Evolutionary conservation across 1,140 invertebrate genomes (phyloP).

Genomic region (Drosophila repleta): DNA sequence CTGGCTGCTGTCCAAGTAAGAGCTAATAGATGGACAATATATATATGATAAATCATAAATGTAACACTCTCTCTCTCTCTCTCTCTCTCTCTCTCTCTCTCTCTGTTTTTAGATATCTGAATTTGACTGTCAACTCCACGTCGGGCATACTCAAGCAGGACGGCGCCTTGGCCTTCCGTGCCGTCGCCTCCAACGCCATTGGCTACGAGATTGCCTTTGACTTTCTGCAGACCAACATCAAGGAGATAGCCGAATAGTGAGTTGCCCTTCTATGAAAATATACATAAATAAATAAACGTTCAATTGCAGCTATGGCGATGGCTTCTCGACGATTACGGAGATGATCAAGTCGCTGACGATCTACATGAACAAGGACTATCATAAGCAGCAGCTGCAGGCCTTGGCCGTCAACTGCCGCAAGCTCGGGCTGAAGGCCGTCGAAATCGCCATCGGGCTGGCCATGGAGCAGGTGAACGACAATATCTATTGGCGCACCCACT

Average conservation of each 20-base stretch:
- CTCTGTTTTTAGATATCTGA: slow-evolving; percentile 85
- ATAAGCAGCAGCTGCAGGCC: slow-evolving; percentile 72
- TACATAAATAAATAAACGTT: too few relatives aligned
- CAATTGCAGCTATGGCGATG: slow-evolving; percentile 84
- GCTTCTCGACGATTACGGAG: slow-evolving; percentile 84
- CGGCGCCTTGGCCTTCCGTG: slow-evolving; percentile 84
- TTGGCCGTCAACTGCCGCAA: slow-evolving; percentile 66
- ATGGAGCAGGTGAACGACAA: slow-evolving; percentile 81
- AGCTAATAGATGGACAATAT: not conserved
- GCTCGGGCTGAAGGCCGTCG: slow-evolving; percentile 71
- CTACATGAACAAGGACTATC: slow-evolving; percentile 85
- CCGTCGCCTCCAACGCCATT: slow-evolving; percentile 80
- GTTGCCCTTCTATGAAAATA: slow-evolving; percentile 37
- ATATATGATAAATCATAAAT: not conserved
- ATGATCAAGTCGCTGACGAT: slow-evolving; percentile 85
- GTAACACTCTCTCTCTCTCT: too few relatives aligned
- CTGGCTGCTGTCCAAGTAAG: slow-evolving; percentile 84
- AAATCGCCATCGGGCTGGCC: slow-evolving; percentile 74
- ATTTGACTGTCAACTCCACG: slow-evolving; percentile 83
- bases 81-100: too few relatives aligned
- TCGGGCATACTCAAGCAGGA: slow-evolving; percentile 85
- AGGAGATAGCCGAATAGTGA: slow-evolving; percentile 84
- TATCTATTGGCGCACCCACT: slow-evolving; percentile 80
- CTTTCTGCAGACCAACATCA: slow-evolving; percentile 84
- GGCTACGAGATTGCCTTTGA: slow-evolving; percentile 85